Evolutionary conservation across 2,888 invertebrate species (phyloP), one percentile per base, ranked within the genome.

Genomic region (Sinhomidia bicolor): DNA sequence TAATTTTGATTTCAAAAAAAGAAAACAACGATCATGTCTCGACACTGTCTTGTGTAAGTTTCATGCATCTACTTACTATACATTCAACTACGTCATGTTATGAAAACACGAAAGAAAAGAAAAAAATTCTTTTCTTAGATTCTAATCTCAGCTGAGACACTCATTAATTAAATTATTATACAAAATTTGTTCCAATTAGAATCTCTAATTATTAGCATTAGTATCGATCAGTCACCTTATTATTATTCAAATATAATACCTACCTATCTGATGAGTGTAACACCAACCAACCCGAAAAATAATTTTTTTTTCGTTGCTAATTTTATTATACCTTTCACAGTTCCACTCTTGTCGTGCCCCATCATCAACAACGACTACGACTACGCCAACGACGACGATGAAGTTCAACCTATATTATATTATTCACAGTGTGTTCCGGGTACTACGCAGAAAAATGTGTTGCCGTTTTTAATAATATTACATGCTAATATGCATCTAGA

Each of bases 21-120:
- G 9, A 17, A n/a, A 57, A 57, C 57, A 57, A 6, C 4, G 1
- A 17, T 57, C 36, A 36, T 44, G 47, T 74, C 74, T 74, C 74
- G 74, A 74, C 74, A 47, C 10, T 71, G 68, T 41, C 1, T 4
- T 20, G 62, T 62, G 5, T 2, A 47, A 14, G 47, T 47, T 47
- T n/a, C 14, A 2, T 12, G 20, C 4, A 5, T 57, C 20, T 57
- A 20, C 14, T 3, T 51, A 4, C 36, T 36, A 36, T 9, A 36
- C 36, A 1, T 54, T 54, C 54, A 17, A 1, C 1, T 32, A 74
- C 74, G 74, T 47, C 74, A 74, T 74, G 74, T 44, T 74, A 47
- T 44, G 44, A 51, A 51, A 51, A 14, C 51, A 51, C 51, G 5
- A n/a, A 51, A n/a, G 51, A 51, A 51, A 51, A n/a, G 36, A 5